Conservation (phyloP, 2,888 invertebrate genomes). For the Argynnis bischoffii region DNA sequence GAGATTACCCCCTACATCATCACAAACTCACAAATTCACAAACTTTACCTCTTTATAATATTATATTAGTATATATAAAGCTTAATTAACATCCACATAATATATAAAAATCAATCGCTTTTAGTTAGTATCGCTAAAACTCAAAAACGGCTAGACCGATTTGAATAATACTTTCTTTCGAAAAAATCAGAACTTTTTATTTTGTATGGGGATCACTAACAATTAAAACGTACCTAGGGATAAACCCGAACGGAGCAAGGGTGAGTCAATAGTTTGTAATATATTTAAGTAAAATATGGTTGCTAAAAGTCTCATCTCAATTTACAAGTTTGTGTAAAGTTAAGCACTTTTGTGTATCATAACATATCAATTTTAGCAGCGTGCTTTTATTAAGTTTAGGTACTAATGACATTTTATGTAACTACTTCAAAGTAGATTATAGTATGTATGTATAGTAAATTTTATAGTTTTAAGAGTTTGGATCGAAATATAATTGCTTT, state of each 20-base stretch:
- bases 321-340: constrained; percentile 7
- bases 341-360: constrained; percentile 18
- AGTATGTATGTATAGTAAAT: constrained; percentile 25
- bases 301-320: neutral
- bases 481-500: constrained; percentile 57
- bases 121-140: too few relatives aligned
- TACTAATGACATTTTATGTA: constrained; percentile 19
- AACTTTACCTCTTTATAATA: too few relatives aligned
- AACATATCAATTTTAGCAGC: constrained; percentile 33
- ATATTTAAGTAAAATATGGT: neutral
- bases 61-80: too few relatives aligned
- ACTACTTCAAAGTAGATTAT: constrained; percentile 11
- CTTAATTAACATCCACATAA: too few relatives aligned
- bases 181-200: too few relatives aligned
- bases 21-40: too few relatives aligned
- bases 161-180: too few relatives aligned
- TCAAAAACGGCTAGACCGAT: too few relatives aligned
- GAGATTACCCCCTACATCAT: too few relatives aligned
- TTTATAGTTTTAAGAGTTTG: constrained; percentile 54
- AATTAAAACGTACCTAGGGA: too few relatives aligned
- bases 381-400: constrained; percentile 26
- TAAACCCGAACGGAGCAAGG: neutral
- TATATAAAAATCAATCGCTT: too few relatives aligned
- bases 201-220: too few relatives aligned
- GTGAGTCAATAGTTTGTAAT: neutral